Evolutionary conservation across 2,797 vertebrate species (phyloP).

Genomic region (Lemur catta): DNA sequence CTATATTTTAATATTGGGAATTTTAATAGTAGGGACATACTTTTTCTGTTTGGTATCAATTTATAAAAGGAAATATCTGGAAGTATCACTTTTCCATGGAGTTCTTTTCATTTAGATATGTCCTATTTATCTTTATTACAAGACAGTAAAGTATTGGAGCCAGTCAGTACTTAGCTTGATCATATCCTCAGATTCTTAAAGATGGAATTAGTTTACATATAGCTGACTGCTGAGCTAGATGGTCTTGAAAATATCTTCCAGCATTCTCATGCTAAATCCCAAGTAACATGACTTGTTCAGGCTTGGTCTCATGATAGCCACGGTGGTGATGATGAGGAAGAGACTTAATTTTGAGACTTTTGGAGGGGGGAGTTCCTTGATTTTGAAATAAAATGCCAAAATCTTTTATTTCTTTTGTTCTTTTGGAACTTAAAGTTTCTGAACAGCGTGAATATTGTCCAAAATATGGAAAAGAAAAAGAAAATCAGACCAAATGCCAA

Average conservation of each 20-base stretch:
- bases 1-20: background rate
- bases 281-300: background rate
- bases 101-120: conserved; percentile 1
- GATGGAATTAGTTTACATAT: background rate
- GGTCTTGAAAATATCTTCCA: background rate
- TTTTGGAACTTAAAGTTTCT: conserved; percentile 81
- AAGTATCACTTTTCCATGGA: background rate
- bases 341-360: conserved; percentile 48
- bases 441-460: conserved; percentile 86
- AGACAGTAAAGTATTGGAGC: background rate
- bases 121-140: background rate
- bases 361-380: background rate
- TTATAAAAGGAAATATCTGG: background rate
- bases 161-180: background rate
- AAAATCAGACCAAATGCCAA: conserved; percentile 88
- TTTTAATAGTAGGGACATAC: background rate
- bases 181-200: background rate
- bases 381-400: conserved; percentile 52
- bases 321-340: background rate
- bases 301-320: background rate
- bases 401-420: conserved; percentile 45
- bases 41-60: background rate
- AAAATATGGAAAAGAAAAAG: conserved; percentile 87
- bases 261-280: background rate
- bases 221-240: background rate